These are phyloP conservation scores for Dipus sagitta DNA, from an alignment of 2,797 vertebrate species.

Conservation along the genomic window DNA sequence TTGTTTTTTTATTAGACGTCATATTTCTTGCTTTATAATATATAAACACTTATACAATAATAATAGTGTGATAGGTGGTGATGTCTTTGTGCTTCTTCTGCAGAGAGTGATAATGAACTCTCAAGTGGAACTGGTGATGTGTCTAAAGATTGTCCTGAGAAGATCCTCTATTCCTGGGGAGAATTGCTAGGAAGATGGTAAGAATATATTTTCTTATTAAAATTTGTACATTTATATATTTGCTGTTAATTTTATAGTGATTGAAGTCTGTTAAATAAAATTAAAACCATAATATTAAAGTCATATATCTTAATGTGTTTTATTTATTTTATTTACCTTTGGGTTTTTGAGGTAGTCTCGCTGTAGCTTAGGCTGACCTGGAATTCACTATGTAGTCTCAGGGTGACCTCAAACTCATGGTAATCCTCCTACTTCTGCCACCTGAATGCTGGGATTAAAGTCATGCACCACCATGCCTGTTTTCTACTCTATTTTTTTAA, in stretches of 20 bases:
- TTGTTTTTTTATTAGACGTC: constrained; percentile 17
- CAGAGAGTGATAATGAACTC: constrained; percentile 98
- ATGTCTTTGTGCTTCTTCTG: constrained; percentile 53
- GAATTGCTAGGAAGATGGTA: constrained; percentile 97
- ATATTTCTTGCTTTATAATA: constrained; percentile 56
- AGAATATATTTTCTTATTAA: constrained; percentile 78
- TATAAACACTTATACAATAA: background rate
- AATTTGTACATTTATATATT: constrained; percentile 63
- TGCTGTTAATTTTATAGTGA: constrained; percentile 54
- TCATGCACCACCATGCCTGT: no score
- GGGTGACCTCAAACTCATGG: no score
- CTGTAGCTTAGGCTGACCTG: no score
- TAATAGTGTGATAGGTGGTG: constrained; percentile 41
- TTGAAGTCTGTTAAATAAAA: constrained; percentile 26
- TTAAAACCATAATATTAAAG: background rate
- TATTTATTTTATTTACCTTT: background rate
- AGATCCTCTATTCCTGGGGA: constrained; percentile 98
- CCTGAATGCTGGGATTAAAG: no score
- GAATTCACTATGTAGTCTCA: no score
- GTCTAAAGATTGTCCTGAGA: constrained; percentile 99
- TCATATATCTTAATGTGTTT: background rate
- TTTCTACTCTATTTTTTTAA: no score
- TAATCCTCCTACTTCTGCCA: no score
- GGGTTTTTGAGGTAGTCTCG: background rate
- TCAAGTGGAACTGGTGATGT: constrained; percentile 99